These are phyloP conservation scores for Corythucha ciliata DNA, from an alignment of 2,888 invertebrate genomes.

Conservation along the genomic window DNA sequence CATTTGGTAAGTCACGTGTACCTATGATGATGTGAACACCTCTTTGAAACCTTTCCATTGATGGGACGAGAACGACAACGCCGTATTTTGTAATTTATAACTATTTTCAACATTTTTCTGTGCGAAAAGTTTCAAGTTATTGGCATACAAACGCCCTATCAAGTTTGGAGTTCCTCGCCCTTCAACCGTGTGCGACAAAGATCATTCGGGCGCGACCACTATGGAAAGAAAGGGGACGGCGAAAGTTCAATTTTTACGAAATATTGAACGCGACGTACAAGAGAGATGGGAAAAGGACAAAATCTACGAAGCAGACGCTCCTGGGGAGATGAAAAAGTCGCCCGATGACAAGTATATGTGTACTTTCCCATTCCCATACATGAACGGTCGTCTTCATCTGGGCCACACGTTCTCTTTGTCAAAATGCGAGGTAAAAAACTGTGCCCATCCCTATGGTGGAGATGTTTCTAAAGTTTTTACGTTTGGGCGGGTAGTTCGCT, in stretches of 20 bases:
- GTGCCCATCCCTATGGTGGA: neutral
- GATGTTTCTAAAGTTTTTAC: neutral
- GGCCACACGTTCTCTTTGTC: constrained; percentile 96
- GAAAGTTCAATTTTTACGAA: constrained; percentile 84
- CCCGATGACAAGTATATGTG: constrained; percentile 75
- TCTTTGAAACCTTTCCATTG: no score
- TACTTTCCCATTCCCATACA: constrained; percentile 97
- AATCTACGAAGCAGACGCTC: constrained; percentile 76
- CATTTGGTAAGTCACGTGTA: no score
- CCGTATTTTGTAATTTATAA: no score
- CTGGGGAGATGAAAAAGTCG: constrained; percentile 44
- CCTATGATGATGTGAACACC: no score
- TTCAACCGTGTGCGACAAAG: no score
- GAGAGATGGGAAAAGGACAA: constrained; percentile 73
- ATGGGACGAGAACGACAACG: no score
- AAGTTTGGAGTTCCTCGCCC: no score
- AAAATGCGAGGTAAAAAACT: constrained; percentile 75
- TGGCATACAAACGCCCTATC: no score
- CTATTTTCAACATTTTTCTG: no score
- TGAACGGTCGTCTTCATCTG: constrained; percentile 96
- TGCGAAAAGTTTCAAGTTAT: no score
- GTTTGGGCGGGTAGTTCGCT: no score
- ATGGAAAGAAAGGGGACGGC: constrained; percentile 83
- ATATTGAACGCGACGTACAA: constrained; percentile 81
- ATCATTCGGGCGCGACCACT: neutral